These are phyloP conservation scores for Escarpia spicata DNA, from an alignment of 2,888 invertebrate species.

Conservation along the genomic window DNA sequence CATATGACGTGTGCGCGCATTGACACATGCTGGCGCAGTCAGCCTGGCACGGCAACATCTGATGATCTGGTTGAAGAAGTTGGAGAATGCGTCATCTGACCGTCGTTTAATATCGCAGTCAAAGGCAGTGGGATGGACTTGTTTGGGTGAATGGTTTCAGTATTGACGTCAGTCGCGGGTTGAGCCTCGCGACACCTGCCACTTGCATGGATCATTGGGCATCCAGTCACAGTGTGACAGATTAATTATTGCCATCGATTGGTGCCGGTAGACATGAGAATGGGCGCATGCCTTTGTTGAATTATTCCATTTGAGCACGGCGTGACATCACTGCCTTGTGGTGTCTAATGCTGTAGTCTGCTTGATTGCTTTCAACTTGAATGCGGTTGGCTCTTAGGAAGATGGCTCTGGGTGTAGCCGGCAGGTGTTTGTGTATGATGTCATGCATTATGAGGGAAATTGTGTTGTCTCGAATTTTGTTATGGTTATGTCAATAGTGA, in stretches of 20 bases:
- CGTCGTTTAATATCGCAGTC: neutral
- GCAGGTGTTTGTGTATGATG: neutral
- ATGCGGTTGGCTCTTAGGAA: neutral
- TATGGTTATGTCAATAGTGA: neutral
- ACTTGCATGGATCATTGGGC: neutral
- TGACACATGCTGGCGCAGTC: neutral
- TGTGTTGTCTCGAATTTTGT: neutral
- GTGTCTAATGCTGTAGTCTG: neutral
- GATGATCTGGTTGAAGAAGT: neutral
- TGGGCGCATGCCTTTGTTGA: neutral
- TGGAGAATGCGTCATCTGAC: neutral
- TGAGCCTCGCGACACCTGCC: neutral
- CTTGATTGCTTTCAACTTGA: neutral
- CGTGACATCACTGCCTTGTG: neutral
- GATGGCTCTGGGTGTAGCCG: neutral
- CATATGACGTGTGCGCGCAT: neutral
- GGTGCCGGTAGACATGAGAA: neutral
- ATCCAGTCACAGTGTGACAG: neutral
- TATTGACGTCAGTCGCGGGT: neutral
- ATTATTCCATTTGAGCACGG: neutral
- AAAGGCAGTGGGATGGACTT: neutral
- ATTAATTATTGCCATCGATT: neutral
- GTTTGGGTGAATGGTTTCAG: neutral
- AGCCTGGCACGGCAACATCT: neutral
- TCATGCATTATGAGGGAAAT: neutral